Evolutionary conservation across 2,113 vertebrate genomes (phyloP), one percentile per base, ranked within the genome.

Genomic region (Catharus bicknelli): DNA sequence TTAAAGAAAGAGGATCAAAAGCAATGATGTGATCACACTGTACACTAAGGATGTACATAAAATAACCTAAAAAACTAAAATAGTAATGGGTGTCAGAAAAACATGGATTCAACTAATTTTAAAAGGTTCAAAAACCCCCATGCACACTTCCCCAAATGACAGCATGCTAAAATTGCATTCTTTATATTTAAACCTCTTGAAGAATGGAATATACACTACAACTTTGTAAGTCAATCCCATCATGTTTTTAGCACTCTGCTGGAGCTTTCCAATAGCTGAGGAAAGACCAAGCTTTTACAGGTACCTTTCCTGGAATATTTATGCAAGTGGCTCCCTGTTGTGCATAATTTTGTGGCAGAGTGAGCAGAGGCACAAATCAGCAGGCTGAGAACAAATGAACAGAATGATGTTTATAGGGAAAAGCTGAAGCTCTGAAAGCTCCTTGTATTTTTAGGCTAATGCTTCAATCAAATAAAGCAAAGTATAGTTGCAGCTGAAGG

Each of bases 401-500:
- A 53, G 34, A 29, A 43, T 32, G 30, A 29, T 4, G 4, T 10
- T 43, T 7, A 8, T n/a, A 40, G 22, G 12, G 36, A 73, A 84
- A 82, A 61, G 23, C 18, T 23, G 42, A 69, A 59, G 50, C 74
- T 34, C 62, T 88, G 81, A 68, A 91, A 95, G 66, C 62, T 85
- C 82, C 78, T 82, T 53, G 21, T 72, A 32, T 38, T 91, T 93
- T 87, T 34, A 92, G 62, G 74, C n/a, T 64, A 59, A 50, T 50
- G n/a, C 14, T 67, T 82, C 54, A 76, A 45, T 32, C 48, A 68
- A 90, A 85, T 45, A 57, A 91, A 72, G 47, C 59, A 27, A 85
- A 83, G 64, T 13, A 43, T 11, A 80, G 63, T 42, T 91, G 78
- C 78, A 94, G 91, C 73, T 93, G 91, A 78, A 76, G 42, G 78